Base-by-base conservation (phyloP, 1,140 invertebrate genomes). In the Drepana arcuata region DNA sequence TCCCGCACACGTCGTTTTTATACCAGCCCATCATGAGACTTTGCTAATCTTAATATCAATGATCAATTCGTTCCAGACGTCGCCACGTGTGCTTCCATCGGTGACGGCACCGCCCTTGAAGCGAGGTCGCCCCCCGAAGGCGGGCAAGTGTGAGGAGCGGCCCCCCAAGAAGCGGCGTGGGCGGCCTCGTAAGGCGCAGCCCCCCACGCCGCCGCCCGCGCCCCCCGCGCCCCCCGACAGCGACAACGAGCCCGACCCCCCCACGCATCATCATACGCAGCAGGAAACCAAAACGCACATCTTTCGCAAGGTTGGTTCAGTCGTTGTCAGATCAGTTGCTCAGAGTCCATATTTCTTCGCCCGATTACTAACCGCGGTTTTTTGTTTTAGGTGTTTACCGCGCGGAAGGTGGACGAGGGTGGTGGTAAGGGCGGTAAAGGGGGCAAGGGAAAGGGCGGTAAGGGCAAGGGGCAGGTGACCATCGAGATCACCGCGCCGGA, bases 381-480 rank as follows among this genome's bases (percentile, higher is more conserved):
- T n/a, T n/a, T n/a, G 37, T 56, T 51, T 4, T 45, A 81, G 77
- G 72, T 81, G 9, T 81, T 79, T 41, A 77, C 82, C 1, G 69
- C 73, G 6, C 73, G 60, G 44, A 87, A 86, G 38, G 79, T 84
- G 23, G 85, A 85, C 18, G 87, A 88, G 48, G 78, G 85, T 39
- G 88, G 88, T 9, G 87, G 87, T 0, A 88, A 88, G 50, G 85
- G 86, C 11, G 88, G 88, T 2, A 87, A 87, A 11, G 87, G 86
- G 9, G 86, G 86, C 5, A 88, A 88, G 31, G 87, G 84, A 2
- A 88, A 89, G 40, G 88, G 88, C 1, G 87, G 87, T 0, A 88
- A 88, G 44, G 87, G 87, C 3, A 88, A 88, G 25, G 84, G 84
- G 1, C 71, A 90, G 81, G 49, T 90, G 79, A 88, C 88, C 14